Base-by-base conservation (phyloP, 2,113 vertebrate genomes). In the Camelus bactrianus region DNA sequence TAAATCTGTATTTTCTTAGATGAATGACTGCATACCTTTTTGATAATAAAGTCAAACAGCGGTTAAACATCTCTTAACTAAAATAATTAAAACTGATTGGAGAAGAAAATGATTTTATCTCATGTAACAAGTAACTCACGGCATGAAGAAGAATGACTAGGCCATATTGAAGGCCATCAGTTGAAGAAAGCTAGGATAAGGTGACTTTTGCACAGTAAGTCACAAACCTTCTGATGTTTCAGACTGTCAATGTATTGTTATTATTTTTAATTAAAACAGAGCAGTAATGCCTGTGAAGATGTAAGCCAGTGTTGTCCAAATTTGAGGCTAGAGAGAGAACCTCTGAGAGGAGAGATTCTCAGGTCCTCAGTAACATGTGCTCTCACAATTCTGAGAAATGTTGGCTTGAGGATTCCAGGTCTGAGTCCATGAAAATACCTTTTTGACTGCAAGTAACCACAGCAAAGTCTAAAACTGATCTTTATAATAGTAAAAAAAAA, bases 361-460 rank as follows among this genome's bases (percentile, higher is more conserved):
- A 82, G 76, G 35, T 1, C 22, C 17, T 67, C 52, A 89, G 50
- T 79, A 92, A 30, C 13, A 82, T 46, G 4, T 69, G 2, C 5
- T 56, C 0, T 95, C 35, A 94, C 14, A 64, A 26, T 84, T 85
- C 75, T 97, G 65, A 93, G 54, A 94, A 89, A 92, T 72, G 46
- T 3, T 89, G n/a, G 3, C 42, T 67, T 67, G 64, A 60, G 3
- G 7, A 70, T 76, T 24, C 32, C 7, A 93, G 69, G 20, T 1
- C 0, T 77, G 35, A 91, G n/a, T 42, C 14, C 30, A 42, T n/a
- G 19, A 56, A 85, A 67, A 73, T 92, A 46, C 24, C 0, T 80
- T 95, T 95, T 90, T 87, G 75, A 48, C 32, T 89, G 8, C 14
- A 92, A 35, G 82, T 70, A 56, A 54, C 58, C 54, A 90, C n/a